Conservation (phyloP, 1,140 invertebrate species). For the Argopecten irradians region DNA sequence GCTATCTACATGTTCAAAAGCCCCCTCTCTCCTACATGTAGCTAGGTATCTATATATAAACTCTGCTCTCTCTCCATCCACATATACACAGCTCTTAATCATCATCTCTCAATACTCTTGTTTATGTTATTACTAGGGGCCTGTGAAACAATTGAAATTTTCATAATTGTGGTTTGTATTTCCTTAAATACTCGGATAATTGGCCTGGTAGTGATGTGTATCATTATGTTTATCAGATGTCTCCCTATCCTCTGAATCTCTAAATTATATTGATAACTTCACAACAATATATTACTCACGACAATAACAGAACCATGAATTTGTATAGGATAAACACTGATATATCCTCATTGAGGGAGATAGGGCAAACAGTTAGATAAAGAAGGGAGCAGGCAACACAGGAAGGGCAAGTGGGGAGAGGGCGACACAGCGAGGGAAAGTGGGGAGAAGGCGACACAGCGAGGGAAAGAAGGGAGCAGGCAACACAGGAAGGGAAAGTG, state of each 20-base stretch:
- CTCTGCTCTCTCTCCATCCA: neutral
- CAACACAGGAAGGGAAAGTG: neutral
- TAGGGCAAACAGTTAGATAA: neutral
- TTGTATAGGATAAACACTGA: neutral
- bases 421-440: neutral
- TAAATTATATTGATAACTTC: too few species aligned
- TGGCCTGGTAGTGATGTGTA: neutral
- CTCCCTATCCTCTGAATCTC: too few species aligned
- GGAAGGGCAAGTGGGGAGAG: neutral
- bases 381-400: neutral
- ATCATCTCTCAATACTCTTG: neutral
- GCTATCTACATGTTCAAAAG: constrained; percentile 13
- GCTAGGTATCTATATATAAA: constrained; percentile 17
- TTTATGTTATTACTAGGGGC: neutral
- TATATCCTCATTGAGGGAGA: neutral
- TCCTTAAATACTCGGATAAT: neutral
- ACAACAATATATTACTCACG: too few species aligned
- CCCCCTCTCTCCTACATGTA: neutral
- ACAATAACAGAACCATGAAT: too few species aligned
- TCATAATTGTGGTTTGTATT: neutral
- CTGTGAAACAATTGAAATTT: neutral
- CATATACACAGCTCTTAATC: neutral
- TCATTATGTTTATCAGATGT: neutral
- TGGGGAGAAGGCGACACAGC: neutral
- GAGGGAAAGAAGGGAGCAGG: neutral